Conservation (phyloP, 2,888 invertebrate genomes). For the Meganola albula region DNA sequence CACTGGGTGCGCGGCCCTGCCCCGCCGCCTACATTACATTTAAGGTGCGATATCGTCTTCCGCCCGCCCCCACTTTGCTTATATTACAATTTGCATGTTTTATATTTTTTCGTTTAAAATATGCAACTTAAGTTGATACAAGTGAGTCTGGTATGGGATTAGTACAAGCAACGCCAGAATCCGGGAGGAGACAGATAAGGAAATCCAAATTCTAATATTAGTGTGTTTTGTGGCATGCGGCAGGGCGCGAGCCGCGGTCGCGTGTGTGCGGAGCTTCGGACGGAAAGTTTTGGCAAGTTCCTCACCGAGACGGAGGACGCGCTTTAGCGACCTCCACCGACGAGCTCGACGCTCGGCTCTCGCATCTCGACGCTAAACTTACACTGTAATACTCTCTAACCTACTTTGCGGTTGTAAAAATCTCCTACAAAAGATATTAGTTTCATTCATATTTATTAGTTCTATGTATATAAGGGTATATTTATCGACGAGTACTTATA, state of each 20-base stretch:
- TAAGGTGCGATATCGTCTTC: no score
- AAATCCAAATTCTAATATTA: no score
- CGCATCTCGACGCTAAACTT: constrained; percentile 67
- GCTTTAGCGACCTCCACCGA: constrained; percentile 41
- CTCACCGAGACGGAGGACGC: constrained; percentile 58
- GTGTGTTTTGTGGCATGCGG: no score
- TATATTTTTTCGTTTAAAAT: no score
- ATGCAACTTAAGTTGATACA: no score
- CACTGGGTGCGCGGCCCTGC: constrained; percentile 49
- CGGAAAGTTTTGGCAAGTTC: constrained; percentile 73
- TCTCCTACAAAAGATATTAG: constrained; percentile 79
- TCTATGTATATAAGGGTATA: constrained; percentile 76
- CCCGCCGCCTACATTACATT: constrained; percentile 42
- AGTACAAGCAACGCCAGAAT: no score
- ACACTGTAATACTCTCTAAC: constrained; percentile 66
- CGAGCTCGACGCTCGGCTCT: constrained; percentile 59
- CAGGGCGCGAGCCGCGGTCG: constrained; percentile 36
- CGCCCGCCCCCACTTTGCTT: constrained; percentile 28
- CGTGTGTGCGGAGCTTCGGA: constrained; percentile 66
- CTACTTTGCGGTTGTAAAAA: constrained; percentile 78
- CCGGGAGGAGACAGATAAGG: no score
- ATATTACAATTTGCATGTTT: no score
- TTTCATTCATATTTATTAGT: constrained; percentile 75
- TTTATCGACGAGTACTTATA: constrained; percentile 67
- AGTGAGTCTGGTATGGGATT: no score